Base-by-base conservation (phyloP, 2,888 invertebrate species). In the Melieria omissa region DNA sequence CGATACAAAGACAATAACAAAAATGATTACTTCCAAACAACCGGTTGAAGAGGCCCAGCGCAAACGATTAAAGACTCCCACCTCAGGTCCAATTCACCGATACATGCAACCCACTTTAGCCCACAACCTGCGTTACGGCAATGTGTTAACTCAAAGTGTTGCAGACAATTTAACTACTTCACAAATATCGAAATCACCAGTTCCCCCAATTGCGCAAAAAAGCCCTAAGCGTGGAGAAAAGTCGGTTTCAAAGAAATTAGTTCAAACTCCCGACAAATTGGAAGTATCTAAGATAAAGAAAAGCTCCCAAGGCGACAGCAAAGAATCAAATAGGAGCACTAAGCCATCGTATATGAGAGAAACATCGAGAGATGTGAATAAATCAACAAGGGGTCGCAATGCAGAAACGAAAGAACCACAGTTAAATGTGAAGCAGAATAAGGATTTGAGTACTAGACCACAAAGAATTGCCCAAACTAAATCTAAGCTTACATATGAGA, bases 51-150 rank as follows among this genome's bases (percentile, higher is more conserved):
- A 76, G 1, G 63, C 71, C n/a, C 71, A 76, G 55, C 69, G 76
- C n/a, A 77, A 68, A 47, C 79, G 78, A 10, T 60, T 75, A 12
- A 80, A 75, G 70, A 83, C 83, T 5, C 79, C 81, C 14, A 79
- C 78, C 49, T 74, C 78, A 4, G 66, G 69, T 62, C 77, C 76
- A 41, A 76, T 84, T 41, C 88, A 88, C 79, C 89, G 90, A 58
- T 91, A 90, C 76, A 90, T 90, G 90, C 89, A 89, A 75, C 90
- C 90, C 1, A 91, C 91, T 42, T 80, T 90, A 57, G 89, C 90
- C 0, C 85, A 90, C 75, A 88, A 88, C 79, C 86, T 89, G 81
- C 90, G 90, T 80, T 87, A 88, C 57, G 89, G 88, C 10, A 86
- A 75, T 66, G 29, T 74, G 63, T 41, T 29, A 29, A 69, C 58